Evolutionary conservation across 2,888 invertebrate genomes (phyloP).

Genomic region (Scaptomyza polygonia): DNA sequence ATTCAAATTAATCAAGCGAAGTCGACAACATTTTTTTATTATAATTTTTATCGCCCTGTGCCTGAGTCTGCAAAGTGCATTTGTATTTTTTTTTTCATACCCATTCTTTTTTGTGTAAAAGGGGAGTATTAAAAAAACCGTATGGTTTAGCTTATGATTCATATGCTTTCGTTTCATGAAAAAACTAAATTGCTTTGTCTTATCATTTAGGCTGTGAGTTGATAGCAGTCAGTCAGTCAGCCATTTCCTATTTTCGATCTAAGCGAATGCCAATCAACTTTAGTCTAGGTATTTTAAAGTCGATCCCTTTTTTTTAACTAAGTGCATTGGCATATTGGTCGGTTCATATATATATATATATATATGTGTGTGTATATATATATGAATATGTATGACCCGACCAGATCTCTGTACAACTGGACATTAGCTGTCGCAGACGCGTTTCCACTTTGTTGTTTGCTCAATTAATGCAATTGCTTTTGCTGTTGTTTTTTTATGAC

Average conservation of each 20-base stretch:
- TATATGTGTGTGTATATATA: neutral
- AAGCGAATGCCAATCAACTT: too few relatives aligned
- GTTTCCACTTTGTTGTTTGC: conserved; percentile 76
- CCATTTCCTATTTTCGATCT: too few relatives aligned
- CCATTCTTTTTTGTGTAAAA: neutral
- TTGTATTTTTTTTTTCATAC: conserved; percentile 43
- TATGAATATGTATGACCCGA: conserved; percentile 39
- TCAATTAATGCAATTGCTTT: conserved; percentile 79
- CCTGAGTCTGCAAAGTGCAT: conserved; percentile 36
- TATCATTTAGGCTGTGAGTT: neutral
- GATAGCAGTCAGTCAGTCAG: too few relatives aligned
- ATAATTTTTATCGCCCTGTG: conserved; percentile 39
- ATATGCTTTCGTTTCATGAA: too few relatives aligned
- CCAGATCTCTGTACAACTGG: conserved; percentile 3
- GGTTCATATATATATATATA: neutral
- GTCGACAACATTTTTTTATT: conserved; percentile 66
- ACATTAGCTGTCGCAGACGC: conserved; percentile 60
- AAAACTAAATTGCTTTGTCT: too few relatives aligned
- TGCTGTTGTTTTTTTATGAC: conserved; percentile 56
- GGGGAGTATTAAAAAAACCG: too few relatives aligned
- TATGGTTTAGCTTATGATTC: too few relatives aligned
- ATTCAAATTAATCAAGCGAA: conserved; percentile 84
- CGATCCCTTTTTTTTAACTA: neutral
- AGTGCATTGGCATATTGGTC: conserved; percentile 64
- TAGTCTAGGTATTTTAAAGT: conserved; percentile 9